phyloP scores from a whole-genome alignment of 2,797 vertebrate genomes.

The Capromys pilorides region DNA sequence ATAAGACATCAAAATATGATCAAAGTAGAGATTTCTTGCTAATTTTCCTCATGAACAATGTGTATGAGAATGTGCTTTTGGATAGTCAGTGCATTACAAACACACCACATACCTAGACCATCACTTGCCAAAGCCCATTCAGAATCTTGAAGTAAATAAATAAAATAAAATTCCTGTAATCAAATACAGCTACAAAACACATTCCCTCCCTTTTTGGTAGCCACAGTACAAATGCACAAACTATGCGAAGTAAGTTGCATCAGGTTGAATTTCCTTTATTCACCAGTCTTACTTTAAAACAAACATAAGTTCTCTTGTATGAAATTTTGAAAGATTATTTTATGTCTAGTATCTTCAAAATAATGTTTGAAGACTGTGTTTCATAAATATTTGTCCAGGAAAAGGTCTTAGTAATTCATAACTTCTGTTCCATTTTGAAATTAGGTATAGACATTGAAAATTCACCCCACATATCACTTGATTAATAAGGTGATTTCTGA shows the following conservation, averaged over 20 bases:
- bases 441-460: background rate
- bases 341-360: background rate
- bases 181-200: background rate
- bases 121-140: background rate
- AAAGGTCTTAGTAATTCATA: background rate
- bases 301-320: background rate
- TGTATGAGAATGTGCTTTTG: background rate
- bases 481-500: background rate
- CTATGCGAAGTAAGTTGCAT: background rate
- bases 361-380: background rate
- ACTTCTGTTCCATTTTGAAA: conserved; percentile 24
- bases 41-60: background rate
- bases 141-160: background rate
- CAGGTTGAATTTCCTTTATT: background rate
- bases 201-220: background rate
- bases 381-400: background rate
- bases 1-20: background rate
- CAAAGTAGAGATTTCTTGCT: background rate
- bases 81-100: background rate
- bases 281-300: background rate
- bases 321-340: background rate
- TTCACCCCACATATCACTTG: background rate
- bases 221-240: background rate
- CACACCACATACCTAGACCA: background rate
- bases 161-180: background rate